Evolutionary conservation across 2,888 invertebrate genomes (phyloP).

Genomic region (Agapostemon virescens): DNA sequence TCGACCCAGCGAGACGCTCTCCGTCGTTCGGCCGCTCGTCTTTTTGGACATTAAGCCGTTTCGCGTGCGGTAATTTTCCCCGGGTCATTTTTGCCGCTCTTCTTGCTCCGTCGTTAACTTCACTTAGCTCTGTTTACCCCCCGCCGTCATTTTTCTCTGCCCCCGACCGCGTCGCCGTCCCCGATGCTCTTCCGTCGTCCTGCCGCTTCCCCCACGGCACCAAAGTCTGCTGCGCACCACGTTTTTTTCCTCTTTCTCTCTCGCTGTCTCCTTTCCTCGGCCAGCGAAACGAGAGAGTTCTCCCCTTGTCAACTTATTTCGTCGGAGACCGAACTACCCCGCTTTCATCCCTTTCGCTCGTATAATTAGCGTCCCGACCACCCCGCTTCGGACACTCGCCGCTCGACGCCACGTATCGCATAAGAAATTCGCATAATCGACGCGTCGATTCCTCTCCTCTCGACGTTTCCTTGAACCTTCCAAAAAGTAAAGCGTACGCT

Average conservation of each 20-base stretch:
- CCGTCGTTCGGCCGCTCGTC: slow-evolving; percentile 51
- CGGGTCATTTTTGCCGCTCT: slow-evolving; percentile 70
- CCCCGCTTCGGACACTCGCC: background rate
- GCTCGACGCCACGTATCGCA: background rate
- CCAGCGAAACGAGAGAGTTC: background rate
- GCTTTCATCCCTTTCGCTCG: background rate
- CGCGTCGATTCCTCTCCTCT: background rate
- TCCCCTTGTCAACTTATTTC: slow-evolving; percentile 11
- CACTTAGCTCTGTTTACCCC: slow-evolving; percentile 74
- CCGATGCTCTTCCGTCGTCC: slow-evolving; percentile 1
- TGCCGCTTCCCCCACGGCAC: slow-evolving; percentile 4
- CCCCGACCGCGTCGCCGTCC: slow-evolving; percentile 5
- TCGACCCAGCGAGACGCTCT: background rate
- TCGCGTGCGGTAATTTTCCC: slow-evolving; percentile 71
- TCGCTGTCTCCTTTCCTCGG: background rate
- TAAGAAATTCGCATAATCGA: background rate
- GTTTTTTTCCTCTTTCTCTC: background rate
- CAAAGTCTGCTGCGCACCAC: background rate
- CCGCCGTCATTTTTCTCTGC: slow-evolving; percentile 58
- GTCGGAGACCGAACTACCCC: background rate
- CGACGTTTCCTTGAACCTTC: too few species aligned
- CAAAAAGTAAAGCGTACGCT: too few species aligned
- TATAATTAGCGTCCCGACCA: background rate
- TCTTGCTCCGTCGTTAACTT: slow-evolving; percentile 74
- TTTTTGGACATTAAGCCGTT: slow-evolving; percentile 75